Base-by-base conservation (phyloP, 2,797 vertebrate species). In the Gorsachius magnificus region DNA sequence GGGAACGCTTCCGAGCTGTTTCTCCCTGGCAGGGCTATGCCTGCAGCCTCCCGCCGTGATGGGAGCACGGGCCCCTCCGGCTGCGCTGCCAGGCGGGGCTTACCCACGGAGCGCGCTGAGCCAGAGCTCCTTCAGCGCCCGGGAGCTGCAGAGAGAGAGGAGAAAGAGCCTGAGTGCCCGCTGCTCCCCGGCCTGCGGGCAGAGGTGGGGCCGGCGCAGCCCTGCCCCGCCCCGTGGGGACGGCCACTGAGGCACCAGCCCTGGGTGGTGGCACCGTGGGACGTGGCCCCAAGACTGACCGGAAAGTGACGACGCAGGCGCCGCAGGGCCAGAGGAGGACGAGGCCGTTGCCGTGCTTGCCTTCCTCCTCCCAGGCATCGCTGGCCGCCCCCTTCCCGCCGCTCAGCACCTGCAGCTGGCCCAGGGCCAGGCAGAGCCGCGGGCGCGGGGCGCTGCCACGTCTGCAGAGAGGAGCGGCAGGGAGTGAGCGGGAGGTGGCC, bases 21-120 rank as follows among this genome's bases (percentile, higher is more conserved):
- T 66, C 6, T 1, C 1, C 75, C 14, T 36, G 3, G 11, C 13
- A 54, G 0, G 6, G 29, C 29, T 48, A 17, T 2, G 1, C 13
- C 48, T 19, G 26, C 33, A 71, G 25, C 33, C 15, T n/a, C 36
- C 46, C 33, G 20, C 25, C 6, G 1, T n/a, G 35, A 15, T 8
- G 65, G 7, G 22, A 48, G 24, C 60, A 28, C 10, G 6, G 45
- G 6, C 21, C 19, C 25, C 41, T 16, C n/a, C 36, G 63, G 19
- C 50, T 48, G 41, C 41, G 4, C 24, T 18, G 45, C 36, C 48
- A 31, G 53, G 43, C 64, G 48, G 77, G 63, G 11, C 50, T 68
- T 46, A 68, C 63, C 77, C n/a, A 11, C 8, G 25, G 33, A 46
- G 46, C 3, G 3, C 4, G 6, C 35, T 51, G 58, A 78, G 7